Percentiles rank a stretch among this genome's conserved stretches.
Conservation (phyloP, 2,113 vertebrate genomes). For the Todiramphus saurophagus region DNA sequence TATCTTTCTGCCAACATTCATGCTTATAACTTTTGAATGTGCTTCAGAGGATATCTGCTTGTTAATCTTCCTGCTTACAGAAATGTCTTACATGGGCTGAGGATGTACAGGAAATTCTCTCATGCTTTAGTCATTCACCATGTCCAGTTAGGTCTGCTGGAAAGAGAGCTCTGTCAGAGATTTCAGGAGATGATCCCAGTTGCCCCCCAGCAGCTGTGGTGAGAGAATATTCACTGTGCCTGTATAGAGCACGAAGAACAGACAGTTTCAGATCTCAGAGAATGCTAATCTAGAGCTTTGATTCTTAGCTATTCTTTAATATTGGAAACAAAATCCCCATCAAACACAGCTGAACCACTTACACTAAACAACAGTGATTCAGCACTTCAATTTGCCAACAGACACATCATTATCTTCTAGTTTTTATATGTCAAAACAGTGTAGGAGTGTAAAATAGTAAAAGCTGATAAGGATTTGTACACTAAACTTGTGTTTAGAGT, state of each 20-base stretch:
- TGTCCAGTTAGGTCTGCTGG: background rate
- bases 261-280: background rate
- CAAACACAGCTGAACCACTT: conserved; percentile 9
- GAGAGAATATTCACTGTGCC: background rate
- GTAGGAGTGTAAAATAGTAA: conserved; percentile 20
- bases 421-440: conserved; percentile 27
- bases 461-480: conserved; percentile 13
- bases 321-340: background rate
- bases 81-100: background rate
- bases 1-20: background rate
- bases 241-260: background rate
- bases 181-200: background rate
- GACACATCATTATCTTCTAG: conserved; percentile 22
- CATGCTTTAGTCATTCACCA: background rate
- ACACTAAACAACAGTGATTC: conserved; percentile 26
- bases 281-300: background rate
- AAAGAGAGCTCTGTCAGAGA: background rate
- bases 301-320: conserved; percentile 1
- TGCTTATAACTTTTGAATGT: background rate
- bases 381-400: conserved; percentile 27
- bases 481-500: background rate
- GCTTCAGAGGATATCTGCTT: background rate
- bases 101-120: background rate
- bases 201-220: background rate
- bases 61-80: background rate